phyloP scores from a whole-genome alignment of 2,113 vertebrate genomes.

The Riparia riparia region DNA sequence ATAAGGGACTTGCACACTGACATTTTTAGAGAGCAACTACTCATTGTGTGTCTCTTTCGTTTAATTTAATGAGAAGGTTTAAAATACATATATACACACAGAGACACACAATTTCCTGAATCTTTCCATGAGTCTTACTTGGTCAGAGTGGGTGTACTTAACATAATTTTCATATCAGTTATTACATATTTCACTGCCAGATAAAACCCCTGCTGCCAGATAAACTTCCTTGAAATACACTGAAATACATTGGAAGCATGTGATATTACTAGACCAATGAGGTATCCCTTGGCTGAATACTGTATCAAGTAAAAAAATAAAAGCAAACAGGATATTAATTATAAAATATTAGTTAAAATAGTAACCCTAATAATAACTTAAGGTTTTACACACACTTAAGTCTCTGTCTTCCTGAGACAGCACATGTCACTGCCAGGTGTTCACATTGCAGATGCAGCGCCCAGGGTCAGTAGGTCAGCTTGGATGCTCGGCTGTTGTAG shows the following conservation, averaged over 20 bases:
- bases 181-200: not conserved
- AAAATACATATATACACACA: not conserved
- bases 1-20: not conserved
- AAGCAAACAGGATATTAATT: constrained; percentile 38
- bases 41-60: not conserved
- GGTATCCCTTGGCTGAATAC: constrained; percentile 35
- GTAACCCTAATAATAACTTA: constrained; percentile 57
- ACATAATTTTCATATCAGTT: not conserved
- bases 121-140: not conserved
- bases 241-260: not conserved
- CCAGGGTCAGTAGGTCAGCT: constrained; percentile 82
- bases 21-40: not conserved
- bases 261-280: constrained; percentile 21
- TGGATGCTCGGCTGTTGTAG: constrained; percentile 88
- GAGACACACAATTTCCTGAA: not conserved
- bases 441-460: accelerated
- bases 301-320: constrained; percentile 44
- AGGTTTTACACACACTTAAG: not conserved
- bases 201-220: not conserved
- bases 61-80: not conserved
- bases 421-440: not conserved
- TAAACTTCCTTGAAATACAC: not conserved
- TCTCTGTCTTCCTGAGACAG: not conserved
- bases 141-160: not conserved
- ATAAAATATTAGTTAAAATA: constrained; percentile 60